Percentiles rank a stretch among this genome's conserved stretches.
Evolutionary conservation across 64 coral and sea anemone genomes (phyloP).

Genomic region (Montipora foliosa): DNA sequence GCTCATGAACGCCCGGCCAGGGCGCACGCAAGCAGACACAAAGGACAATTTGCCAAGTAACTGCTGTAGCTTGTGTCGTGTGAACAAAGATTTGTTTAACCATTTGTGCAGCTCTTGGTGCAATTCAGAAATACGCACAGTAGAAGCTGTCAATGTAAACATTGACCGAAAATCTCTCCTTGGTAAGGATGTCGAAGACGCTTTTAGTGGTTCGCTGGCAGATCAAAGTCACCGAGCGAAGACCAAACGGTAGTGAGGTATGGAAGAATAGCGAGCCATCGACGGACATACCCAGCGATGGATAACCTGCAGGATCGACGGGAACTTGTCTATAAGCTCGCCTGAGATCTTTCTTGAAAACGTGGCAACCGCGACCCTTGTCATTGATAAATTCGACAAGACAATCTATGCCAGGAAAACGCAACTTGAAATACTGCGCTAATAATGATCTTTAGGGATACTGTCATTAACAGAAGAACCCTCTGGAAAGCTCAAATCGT

Average conservation of each 20-base stretch:
- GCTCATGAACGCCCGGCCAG: constrained; percentile 45
- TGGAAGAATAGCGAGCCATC: constrained; percentile 55
- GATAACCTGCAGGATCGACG: constrained; percentile 51
- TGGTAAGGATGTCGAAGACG: constrained; percentile 36
- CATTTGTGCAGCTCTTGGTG: constrained; percentile 17
- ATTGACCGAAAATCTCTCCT: constrained; percentile 15
- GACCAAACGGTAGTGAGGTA: constrained; percentile 46
- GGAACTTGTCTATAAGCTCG: constrained; percentile 59
- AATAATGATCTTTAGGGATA: constrained; percentile 42
- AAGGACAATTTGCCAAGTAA: constrained; percentile 34
- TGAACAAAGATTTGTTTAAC: neutral
- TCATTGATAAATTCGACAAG: constrained; percentile 53
- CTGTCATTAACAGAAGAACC: constrained; percentile 36
- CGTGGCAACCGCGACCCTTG: constrained; percentile 53
- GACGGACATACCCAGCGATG: constrained; percentile 4
- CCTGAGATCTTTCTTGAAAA: constrained; percentile 77
- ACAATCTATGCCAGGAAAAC: constrained; percentile 45
- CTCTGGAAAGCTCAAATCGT: constrained; percentile 51
- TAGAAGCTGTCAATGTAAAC: constrained; percentile 69
- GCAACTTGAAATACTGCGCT: constrained; percentile 24
- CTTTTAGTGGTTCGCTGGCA: constrained; percentile 67
- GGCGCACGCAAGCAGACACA: constrained; percentile 49
- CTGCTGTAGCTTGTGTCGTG: constrained; percentile 8
- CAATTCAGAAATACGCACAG: constrained; percentile 50
- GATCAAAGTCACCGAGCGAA: constrained; percentile 46